Conservation (phyloP, 2,888 invertebrate genomes). For the Prosopocoilus inquinatus region DNA sequence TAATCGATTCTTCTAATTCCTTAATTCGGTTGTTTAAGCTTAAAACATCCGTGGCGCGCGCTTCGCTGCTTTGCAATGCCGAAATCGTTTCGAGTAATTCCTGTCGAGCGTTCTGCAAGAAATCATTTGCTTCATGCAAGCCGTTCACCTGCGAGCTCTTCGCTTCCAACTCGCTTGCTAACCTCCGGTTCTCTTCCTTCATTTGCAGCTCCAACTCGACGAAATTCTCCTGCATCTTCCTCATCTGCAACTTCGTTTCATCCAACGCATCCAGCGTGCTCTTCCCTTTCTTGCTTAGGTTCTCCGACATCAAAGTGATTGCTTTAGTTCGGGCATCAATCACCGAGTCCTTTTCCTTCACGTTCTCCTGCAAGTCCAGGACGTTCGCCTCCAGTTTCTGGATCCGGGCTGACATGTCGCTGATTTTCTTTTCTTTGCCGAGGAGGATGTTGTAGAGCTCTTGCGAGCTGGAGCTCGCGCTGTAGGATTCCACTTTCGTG, state of each 20-base stretch:
- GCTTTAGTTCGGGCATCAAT: slow-evolving; percentile 80
- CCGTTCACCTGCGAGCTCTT: slow-evolving; percentile 49
- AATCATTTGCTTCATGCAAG: slow-evolving; percentile 50
- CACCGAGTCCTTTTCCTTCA: slow-evolving; percentile 80
- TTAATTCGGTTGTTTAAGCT: slow-evolving; percentile 15
- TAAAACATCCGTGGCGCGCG: neutral
- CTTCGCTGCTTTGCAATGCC: slow-evolving; percentile 6
- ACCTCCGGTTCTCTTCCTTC: slow-evolving; percentile 65
- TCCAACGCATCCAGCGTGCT: slow-evolving; percentile 70
- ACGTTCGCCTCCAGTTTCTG: slow-evolving; percentile 73
- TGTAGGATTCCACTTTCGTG: slow-evolving; percentile 41
- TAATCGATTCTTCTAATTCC: neutral
- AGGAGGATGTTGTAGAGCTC: slow-evolving; percentile 52
- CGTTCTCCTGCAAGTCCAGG: slow-evolving; percentile 78
- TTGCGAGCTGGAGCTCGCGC: slow-evolving; percentile 41
- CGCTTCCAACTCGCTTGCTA: slow-evolving; percentile 57
- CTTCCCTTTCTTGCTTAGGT: slow-evolving; percentile 69
- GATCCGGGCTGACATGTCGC: slow-evolving; percentile 67
- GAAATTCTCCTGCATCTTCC: slow-evolving; percentile 77
- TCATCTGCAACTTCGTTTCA: slow-evolving; percentile 78
- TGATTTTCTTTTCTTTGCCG: slow-evolving; percentile 62
- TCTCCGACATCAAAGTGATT: slow-evolving; percentile 72
- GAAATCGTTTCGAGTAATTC: slow-evolving; percentile 35
- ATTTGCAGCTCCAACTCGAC: slow-evolving; percentile 67
- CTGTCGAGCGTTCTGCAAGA: slow-evolving; percentile 29